These are phyloP conservation scores for Drosophila ambigua DNA, from an alignment of 1,140 invertebrate genomes.

Conservation along the genomic window DNA sequence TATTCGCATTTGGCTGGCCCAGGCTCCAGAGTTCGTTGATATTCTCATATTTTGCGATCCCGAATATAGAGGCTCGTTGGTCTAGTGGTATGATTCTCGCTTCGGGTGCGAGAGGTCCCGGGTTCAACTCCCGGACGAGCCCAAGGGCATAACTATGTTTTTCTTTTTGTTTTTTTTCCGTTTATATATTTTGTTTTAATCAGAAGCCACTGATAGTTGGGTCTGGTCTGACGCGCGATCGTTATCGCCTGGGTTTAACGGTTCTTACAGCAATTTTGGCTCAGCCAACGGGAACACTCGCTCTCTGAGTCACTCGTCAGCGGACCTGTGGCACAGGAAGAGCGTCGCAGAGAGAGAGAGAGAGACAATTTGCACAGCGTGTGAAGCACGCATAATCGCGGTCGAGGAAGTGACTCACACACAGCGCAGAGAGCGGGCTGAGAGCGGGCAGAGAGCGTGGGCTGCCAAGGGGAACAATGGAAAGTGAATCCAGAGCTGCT, in stretches of 20 bases:
- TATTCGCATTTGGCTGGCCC: too few species aligned
- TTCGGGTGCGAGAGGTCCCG: slow-evolving; percentile 93
- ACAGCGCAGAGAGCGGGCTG: not conserved
- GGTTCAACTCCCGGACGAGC: slow-evolving; percentile 93
- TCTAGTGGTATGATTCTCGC: slow-evolving; percentile 84
- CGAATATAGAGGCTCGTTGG: slow-evolving; percentile 59
- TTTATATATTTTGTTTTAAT: not conserved
- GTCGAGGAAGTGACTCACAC: slow-evolving; percentile 39
- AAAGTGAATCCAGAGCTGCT: too few species aligned
- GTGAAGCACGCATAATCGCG: slow-evolving; percentile 35
- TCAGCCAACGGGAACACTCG: slow-evolving; percentile 9
- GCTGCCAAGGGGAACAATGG: not conserved
- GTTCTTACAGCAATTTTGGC: not conserved
- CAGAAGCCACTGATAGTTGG: not conserved
- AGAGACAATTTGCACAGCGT: slow-evolving; percentile 28
- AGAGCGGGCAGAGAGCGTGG: slow-evolving; percentile 17
- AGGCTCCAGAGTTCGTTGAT: too few species aligned
- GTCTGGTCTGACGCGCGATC: not conserved
- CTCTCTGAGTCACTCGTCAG: not conserved
- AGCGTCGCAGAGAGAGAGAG: not conserved
- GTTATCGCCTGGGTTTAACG: slow-evolving; percentile 2
- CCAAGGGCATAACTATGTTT: slow-evolving; percentile 69
- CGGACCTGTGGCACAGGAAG: slow-evolving; percentile 21
- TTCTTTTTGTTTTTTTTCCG: not conserved
- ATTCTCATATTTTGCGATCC: too few species aligned